Evolutionary conservation across 2,113 vertebrate species (phyloP).

Genomic region (Phainopepla nitens): DNA sequence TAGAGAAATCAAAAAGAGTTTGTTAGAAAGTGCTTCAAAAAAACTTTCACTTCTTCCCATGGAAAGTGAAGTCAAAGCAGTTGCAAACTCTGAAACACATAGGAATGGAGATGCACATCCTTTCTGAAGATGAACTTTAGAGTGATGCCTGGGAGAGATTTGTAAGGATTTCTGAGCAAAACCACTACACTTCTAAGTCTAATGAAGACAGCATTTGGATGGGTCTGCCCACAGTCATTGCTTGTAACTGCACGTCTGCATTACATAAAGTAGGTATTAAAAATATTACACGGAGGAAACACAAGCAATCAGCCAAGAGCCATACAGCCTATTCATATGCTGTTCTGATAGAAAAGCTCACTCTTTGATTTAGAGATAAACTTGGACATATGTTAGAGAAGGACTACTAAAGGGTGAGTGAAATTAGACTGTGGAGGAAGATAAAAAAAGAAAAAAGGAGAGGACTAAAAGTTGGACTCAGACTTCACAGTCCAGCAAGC

Average conservation of each 20-base stretch:
- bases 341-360: neutral
- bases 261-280: neutral
- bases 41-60: neutral
- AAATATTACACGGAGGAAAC: neutral
- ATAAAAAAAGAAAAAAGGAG: neutral
- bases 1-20: neutral
- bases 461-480: neutral
- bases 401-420: neutral
- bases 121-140: neutral
- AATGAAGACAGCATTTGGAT: neutral
- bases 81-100: neutral
- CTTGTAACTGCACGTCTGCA: neutral
- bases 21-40: neutral
- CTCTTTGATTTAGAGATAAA: neutral
- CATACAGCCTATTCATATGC: neutral
- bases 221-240: neutral
- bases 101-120: neutral
- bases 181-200: neutral
- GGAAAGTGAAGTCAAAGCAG: neutral
- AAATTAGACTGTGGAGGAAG: neutral
- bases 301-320: neutral
- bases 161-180: neutral
- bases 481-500: neutral
- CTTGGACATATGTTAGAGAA: neutral
- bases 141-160: neutral